phyloP scores from a whole-genome alignment of 2,888 invertebrate genomes.

The Stenodema calcarata region DNA sequence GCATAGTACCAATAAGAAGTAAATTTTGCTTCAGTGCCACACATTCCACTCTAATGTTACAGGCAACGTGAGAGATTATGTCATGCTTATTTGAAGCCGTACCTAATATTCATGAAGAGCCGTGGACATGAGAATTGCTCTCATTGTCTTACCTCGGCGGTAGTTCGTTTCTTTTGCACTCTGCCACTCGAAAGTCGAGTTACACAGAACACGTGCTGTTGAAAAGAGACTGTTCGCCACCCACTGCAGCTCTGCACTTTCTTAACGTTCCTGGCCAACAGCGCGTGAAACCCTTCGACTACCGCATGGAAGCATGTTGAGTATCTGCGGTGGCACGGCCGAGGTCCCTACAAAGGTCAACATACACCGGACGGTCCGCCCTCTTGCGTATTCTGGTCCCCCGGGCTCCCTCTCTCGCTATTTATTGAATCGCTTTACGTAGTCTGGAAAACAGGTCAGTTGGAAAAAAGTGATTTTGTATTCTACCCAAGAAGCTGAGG shows the following conservation, averaged over 20 bases:
- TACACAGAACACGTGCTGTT: conserved; percentile 42
- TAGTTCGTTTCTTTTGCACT: background rate
- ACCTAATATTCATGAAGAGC: background rate
- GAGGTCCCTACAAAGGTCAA: background rate
- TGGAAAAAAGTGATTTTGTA: background rate
- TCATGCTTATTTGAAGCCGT: background rate
- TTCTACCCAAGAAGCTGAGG: background rate
- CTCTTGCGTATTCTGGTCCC: background rate
- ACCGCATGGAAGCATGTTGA: conserved; percentile 15
- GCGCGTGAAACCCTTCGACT: conserved; percentile 18
- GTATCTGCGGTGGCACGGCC: conserved; percentile 1
- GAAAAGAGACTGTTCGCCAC: conserved; percentile 32
- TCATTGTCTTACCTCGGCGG: background rate
- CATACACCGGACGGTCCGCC: background rate
- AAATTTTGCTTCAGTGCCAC: no score
- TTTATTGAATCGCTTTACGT: conserved; percentile 7
- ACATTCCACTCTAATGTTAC: no score
- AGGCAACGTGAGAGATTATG: no score
- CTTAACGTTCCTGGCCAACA: conserved; percentile 28
- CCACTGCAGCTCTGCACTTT: conserved; percentile 30
- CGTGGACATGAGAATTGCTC: background rate
- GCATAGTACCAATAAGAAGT: no score
- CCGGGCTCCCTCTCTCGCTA: background rate
- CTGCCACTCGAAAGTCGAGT: conserved; percentile 10
- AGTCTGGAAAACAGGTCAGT: conserved; percentile 18